Conservation (phyloP, 2,888 invertebrate species). For the Adelognathus sp. region DNA sequence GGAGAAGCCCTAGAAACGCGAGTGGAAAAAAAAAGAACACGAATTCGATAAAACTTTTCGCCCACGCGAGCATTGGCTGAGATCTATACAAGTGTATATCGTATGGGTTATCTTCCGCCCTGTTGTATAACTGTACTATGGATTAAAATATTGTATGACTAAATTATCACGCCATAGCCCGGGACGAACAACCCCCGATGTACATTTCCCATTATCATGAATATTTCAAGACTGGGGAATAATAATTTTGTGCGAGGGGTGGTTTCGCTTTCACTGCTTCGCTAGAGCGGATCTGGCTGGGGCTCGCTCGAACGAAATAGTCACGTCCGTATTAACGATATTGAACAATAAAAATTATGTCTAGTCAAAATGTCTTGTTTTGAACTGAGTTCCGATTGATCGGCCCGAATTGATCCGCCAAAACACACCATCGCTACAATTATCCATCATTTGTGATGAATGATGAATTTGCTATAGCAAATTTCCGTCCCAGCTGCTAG, state of each 20-base stretch:
- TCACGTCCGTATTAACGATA: background rate
- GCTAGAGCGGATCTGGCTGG: conserved; percentile 17
- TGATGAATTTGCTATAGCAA: no score
- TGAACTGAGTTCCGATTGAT: no score
- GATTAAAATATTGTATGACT: conserved; percentile 51
- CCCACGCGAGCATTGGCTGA: conserved; percentile 15
- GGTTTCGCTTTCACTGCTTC: conserved; percentile 14
- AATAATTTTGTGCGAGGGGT: conserved; percentile 37
- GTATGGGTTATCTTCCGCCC: background rate
- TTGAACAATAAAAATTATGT: background rate
- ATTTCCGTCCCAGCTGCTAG: no score
- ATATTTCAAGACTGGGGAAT: conserved; percentile 56
- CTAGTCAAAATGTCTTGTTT: no score
- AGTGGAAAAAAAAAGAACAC: conserved; percentile 23
- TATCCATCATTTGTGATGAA: no score
- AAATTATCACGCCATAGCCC: conserved; percentile 43
- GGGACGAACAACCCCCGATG: background rate
- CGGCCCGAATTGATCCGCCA: no score
- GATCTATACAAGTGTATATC: conserved; percentile 11
- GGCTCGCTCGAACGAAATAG: background rate
- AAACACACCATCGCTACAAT: no score
- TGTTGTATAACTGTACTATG: conserved; percentile 36
- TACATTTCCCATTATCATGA: conserved; percentile 44
- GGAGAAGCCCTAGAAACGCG: conserved; percentile 5
- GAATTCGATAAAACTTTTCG: conserved; percentile 41